A percentile compares a stretch with the other conserved stretches of the same genome.
These are phyloP conservation scores for Stictocephala bisonia DNA, from an alignment of 2,888 invertebrate genomes.

Conservation along the genomic window DNA sequence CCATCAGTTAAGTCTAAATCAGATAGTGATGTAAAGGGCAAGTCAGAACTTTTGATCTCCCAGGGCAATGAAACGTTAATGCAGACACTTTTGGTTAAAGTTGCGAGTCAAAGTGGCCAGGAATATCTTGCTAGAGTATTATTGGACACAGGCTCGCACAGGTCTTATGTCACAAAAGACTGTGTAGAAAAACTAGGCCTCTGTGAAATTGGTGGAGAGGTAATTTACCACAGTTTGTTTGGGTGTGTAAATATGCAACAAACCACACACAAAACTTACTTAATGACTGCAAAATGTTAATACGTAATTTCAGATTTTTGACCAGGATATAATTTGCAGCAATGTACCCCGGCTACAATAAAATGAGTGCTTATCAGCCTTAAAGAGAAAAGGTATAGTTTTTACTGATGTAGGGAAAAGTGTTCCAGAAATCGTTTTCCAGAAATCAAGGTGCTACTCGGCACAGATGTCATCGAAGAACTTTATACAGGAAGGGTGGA, in stretches of 20 bases:
- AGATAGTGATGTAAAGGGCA: neutral
- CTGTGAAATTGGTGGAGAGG: neutral
- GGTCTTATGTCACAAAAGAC: slow-evolving; percentile 5
- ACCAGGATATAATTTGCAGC: slow-evolving; percentile 2
- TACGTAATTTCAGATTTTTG: neutral
- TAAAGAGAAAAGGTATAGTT: neutral
- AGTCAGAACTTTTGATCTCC: neutral
- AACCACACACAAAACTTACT: slow-evolving; percentile 10
- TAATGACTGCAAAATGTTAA: slow-evolving; percentile 14
- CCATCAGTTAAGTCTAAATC: neutral
- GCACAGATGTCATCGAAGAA: neutral
- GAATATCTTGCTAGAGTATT: neutral
- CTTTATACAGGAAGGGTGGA: neutral
- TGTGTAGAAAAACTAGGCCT: neutral
- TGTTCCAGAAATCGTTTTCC: too few species aligned
- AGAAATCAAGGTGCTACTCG: neutral
- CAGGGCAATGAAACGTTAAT: neutral
- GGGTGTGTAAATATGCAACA: neutral
- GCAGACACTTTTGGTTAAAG: slow-evolving; percentile 1
- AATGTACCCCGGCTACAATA: neutral
- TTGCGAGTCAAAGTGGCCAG: neutral
- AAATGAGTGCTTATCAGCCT: too few species aligned
- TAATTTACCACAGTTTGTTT: slow-evolving; percentile 20
- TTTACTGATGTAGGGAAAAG: too few species aligned
- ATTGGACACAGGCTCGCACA: slow-evolving; percentile 3